phyloP scores from a whole-genome alignment of 2,888 invertebrate species.

The Oscheius sp. region DNA sequence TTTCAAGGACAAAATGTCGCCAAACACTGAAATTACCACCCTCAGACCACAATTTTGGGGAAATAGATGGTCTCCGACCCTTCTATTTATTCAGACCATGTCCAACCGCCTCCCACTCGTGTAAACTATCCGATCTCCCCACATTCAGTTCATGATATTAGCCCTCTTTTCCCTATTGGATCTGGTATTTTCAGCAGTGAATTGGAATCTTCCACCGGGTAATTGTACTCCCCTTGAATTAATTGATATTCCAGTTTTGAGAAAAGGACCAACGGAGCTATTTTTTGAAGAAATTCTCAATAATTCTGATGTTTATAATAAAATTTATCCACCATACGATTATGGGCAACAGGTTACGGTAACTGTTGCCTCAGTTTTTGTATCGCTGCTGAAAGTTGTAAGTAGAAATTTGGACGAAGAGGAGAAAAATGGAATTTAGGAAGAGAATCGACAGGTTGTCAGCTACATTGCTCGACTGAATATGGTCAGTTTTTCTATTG shows the following conservation, averaged over 20 bases:
- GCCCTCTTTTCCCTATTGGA: too few relatives aligned
- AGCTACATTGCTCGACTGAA: conserved; percentile 23
- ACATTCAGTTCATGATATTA: too few relatives aligned
- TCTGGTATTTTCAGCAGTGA: too few relatives aligned
- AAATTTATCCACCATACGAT: neutral
- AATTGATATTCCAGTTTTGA: neutral
- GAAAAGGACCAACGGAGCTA: neutral
- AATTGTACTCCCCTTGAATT: too few relatives aligned
- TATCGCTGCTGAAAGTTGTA: neutral
- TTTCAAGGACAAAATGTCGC: too few relatives aligned
- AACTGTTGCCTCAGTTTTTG: neutral
- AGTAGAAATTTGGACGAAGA: neutral
- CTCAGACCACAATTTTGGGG: too few relatives aligned
- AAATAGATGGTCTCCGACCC: too few relatives aligned
- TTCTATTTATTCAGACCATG: too few relatives aligned
- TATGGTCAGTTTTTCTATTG: conserved; percentile 16
- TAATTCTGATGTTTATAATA: neutral
- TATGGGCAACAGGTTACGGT: neutral
- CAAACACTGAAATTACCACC: too few relatives aligned
- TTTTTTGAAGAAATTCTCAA: neutral
- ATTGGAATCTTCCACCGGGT: too few relatives aligned
- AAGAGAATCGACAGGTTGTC: conserved; percentile 24
- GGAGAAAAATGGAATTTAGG: neutral
- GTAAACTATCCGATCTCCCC: too few relatives aligned
- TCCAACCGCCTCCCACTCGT: too few relatives aligned